phyloP scores from a whole-genome alignment of 2,888 invertebrate genomes.

The Euplexia lucipara region DNA sequence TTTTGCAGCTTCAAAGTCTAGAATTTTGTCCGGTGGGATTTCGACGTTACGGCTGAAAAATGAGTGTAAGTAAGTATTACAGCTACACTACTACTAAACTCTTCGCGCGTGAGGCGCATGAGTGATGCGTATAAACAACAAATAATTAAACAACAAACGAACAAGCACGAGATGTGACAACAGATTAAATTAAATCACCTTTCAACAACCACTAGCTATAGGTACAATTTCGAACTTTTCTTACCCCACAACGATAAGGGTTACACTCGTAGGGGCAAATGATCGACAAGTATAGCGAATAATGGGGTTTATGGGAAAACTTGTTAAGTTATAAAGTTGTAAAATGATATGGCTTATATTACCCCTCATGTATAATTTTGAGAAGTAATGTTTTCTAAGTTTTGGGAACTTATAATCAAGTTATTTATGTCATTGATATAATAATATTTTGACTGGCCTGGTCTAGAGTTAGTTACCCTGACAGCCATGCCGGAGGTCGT shows the following conservation, averaged over 20 bases:
- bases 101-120: no score
- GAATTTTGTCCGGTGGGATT: not conserved
- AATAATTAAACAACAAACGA: not conserved
- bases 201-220: slow-evolving; percentile 23
- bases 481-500: no score
- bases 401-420: slow-evolving; percentile 13
- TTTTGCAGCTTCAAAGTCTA: no score
- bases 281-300: slow-evolving; percentile 47
- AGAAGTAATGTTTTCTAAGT: slow-evolving; percentile 9
- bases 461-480: no score
- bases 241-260: slow-evolving; percentile 40
- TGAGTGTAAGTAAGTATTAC: no score
- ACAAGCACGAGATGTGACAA: slow-evolving; percentile 2
- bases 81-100: no score
- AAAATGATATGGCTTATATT: slow-evolving; percentile 58
- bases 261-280: slow-evolving; percentile 54
- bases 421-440: slow-evolving; percentile 13
- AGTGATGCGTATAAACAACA: not conserved
- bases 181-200: slow-evolving; percentile 27
- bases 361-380: slow-evolving; percentile 42
- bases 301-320: slow-evolving; percentile 37
- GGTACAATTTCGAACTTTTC: slow-evolving; percentile 44
- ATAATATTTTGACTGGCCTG: no score
- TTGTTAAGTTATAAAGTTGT: slow-evolving; percentile 54
- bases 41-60: no score